Evolutionary conservation across 2,113 vertebrate genomes (phyloP), one percentile per base, ranked within the genome.

Genomic region (Hyperopisus bebe): DNA sequence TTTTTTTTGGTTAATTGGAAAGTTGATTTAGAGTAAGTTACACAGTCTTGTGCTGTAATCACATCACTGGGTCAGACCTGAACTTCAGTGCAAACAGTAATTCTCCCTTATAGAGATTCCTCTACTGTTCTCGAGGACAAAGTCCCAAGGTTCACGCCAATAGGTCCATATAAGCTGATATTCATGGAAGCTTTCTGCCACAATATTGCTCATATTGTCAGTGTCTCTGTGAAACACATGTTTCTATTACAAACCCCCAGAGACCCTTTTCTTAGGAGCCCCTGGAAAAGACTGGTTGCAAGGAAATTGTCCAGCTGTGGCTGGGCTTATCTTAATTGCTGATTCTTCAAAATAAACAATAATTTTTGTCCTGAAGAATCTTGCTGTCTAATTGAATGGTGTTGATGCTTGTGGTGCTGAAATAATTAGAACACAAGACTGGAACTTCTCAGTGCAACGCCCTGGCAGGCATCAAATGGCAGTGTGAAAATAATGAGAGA

Each of bases 251-350:
- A 92, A 90, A 91, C 94, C 92, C 94, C 92, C 93, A 92, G 94
- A 93, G 94, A 94, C 93, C 93, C 95, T 95, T 89, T 93, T 94
- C 92, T 94, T 94, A 95, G 95, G 94, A 95, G 94, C 91, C 93
- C 94, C 91, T 94, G 94, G 94, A 95, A 95, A 96, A 95, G 95
- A 94, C 95, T 95, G 94, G 95, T 92, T 93, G 92, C 92, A 92
- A 96, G 94, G 95, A 95, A 96, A 95, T 95, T 96, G 94, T 95
- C 93, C 94, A 94, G 94, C 93, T 94, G 94, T 93, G 92, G 92
- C 93, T 58, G 47, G 91, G 92, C 92, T 95, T 95, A 95, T 94
- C 93, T 94, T 95, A 95, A 96, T 95, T 94, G 94, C 91, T 90
- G 90, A 93, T 92, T 92, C 93, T 95, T 95, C 91, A 94, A 90